Percentiles rank a stretch among this genome's conserved stretches.
phyloP scores from a whole-genome alignment of 1,140 invertebrate genomes.

The Drosophila seguyi region DNA sequence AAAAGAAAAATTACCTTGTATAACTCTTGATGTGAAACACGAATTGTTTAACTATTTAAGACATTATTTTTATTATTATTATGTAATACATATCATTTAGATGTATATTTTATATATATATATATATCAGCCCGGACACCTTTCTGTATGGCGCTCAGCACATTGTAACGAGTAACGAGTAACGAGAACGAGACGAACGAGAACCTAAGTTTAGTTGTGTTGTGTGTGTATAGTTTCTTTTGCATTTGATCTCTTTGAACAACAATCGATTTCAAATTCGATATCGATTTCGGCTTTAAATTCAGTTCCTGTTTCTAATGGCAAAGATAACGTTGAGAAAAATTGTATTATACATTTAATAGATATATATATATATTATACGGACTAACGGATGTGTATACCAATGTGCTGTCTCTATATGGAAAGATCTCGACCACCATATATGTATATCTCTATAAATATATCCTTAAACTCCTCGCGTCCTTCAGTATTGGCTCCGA shows the following conservation, averaged over 20 bases:
- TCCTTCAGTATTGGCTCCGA: constrained; percentile 43
- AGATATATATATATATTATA: constrained; percentile 16
- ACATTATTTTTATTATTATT: constrained; percentile 8
- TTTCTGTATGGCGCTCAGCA: constrained; percentile 42
- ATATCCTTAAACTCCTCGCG: background rate
- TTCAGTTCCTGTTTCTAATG: constrained; percentile 43
- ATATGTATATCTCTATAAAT: constrained; percentile 3
- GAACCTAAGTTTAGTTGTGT: constrained; percentile 29
- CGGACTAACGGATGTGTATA: constrained; percentile 1
- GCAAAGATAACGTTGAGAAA: constrained; percentile 38
- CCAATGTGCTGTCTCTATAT: constrained; percentile 36
- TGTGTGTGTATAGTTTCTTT: constrained; percentile 34
- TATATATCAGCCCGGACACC: constrained; percentile 10
- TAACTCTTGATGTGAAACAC: constrained; percentile 42
- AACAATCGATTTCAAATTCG: constrained; percentile 16
- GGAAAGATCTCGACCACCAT: constrained; percentile 28
- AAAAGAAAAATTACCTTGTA: constrained; percentile 27
- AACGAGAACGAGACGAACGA: constrained; percentile 1
- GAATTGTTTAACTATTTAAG: constrained; percentile 31
- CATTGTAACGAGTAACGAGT: constrained; percentile 20
- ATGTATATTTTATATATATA: constrained; percentile 15
- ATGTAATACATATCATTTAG: constrained; percentile 47
- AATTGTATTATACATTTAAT: constrained; percentile 56
- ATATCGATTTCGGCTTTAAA: constrained; percentile 27
- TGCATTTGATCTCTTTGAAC: constrained; percentile 48